Percentiles rank a stretch among this genome's conserved stretches.
These are phyloP conservation scores for Bhutanitis thaidina DNA, from an alignment of 2,888 invertebrate genomes.

Conservation along the genomic window DNA sequence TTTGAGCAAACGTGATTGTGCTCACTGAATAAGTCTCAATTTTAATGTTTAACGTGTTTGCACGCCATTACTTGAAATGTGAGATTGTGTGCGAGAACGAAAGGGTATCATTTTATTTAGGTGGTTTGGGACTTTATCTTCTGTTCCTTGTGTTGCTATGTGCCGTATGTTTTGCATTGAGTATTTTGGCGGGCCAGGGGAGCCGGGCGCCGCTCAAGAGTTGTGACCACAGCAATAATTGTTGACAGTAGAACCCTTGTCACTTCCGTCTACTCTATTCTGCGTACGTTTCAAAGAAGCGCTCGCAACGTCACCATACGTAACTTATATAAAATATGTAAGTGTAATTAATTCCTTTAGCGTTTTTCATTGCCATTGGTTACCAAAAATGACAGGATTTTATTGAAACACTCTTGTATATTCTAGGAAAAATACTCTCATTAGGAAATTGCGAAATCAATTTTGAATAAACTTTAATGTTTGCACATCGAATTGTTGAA, in stretches of 20 bases:
- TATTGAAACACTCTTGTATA: conserved; percentile 74
- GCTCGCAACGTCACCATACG: conserved; percentile 57
- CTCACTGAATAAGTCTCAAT: conserved; percentile 27
- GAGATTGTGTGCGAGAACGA: not conserved
- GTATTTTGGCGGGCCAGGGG: conserved; percentile 10
- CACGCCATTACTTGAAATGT: not conserved
- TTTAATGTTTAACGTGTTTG: conserved; percentile 14
- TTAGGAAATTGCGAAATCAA: conserved; percentile 62
- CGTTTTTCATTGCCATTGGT: conserved; percentile 72
- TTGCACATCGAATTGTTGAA: conserved; percentile 77
- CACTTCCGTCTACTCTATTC: conserved; percentile 54
- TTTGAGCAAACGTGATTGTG: conserved; percentile 19
- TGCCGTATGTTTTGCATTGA: not conserved
- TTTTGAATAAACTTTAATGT: conserved; percentile 53
- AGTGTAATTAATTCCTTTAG: conserved; percentile 44
- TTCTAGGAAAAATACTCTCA: conserved; percentile 68
- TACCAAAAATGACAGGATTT: conserved; percentile 80
- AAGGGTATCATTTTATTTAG: not conserved
- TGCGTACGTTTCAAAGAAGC: conserved; percentile 60
- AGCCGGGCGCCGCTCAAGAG: conserved; percentile 31
- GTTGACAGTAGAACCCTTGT: conserved; percentile 43
- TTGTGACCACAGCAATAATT: conserved; percentile 72
- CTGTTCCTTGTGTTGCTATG: conserved; percentile 7
- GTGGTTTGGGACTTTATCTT: conserved; percentile 9
- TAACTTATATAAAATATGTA: conserved; percentile 69